Base-by-base conservation (phyloP, 1,140 invertebrate species). In the Calliphora vicina region DNA sequence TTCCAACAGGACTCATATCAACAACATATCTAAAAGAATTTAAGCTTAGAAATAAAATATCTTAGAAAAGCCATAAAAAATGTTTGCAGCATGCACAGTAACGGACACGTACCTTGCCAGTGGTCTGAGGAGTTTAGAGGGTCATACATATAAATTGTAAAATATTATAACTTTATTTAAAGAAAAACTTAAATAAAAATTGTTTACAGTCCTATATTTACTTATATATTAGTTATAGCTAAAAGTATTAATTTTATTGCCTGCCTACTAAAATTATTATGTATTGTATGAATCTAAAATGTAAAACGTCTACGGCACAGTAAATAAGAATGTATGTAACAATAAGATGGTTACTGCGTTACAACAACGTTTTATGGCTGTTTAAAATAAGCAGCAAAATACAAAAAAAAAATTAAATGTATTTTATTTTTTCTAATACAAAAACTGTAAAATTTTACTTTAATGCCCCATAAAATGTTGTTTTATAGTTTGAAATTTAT, bases 401-500 rank as follows among this genome's bases (percentile, higher is more conserved):
- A n/a, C n/a, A n/a, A n/a, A n/a, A 61, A 61, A 17, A 61, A 67
- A 67, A 67, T 13, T 17, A 57, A 57, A n/a, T 3, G n/a, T n/a
- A 17, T 57, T 57, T 57, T 57, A 57, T 57, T 57, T 76, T 78
- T 78, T 43, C 35, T 78, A 78, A 78, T 78, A 43, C 74, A 78
- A 78, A 45, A 78, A 78, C 74, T 78, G 35, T 78, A 78, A 78
- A 78, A 78, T 78, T 78, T 78, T 78, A 78, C 74, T 78, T 78
- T 78, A 78, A 78, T 78, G 74, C 74, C 74, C 74, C 74, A 78
- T 78, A 78, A 78, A 78, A 78, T 78, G 74, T 78, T 78, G 74
- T 78, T 78, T 78, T 78, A 78, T 78, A 78, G 74, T 78, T 78
- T 78, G n/a, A 78, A 78, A 78, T 78, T 78, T 78, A 78, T 78